Conservation (phyloP, 2,888 invertebrate species). For the Bruchidius siliquastri region DNA sequence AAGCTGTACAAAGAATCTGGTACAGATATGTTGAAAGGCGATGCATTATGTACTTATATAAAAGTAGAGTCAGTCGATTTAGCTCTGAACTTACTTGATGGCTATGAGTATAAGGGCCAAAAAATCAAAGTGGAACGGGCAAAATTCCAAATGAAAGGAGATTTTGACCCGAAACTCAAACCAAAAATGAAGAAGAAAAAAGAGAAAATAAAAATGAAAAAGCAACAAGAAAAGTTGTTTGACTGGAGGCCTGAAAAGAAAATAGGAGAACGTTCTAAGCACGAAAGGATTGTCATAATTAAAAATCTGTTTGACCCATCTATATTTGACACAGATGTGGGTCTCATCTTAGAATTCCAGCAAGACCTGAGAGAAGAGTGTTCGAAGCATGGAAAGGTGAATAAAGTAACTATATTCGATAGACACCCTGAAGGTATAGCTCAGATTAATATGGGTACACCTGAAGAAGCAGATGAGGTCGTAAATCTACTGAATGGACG, state of each 20-base stretch:
- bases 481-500: constrained; percentile 82
- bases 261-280: constrained; percentile 77
- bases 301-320: constrained; percentile 89
- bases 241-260: constrained; percentile 96
- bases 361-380: constrained; percentile 88
- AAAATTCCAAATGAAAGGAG: constrained; percentile 90
- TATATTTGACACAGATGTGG: constrained; percentile 86
- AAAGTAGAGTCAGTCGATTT: constrained; percentile 92
- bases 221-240: constrained; percentile 88
- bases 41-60: constrained; percentile 93
- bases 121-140: constrained; percentile 87
- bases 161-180: constrained; percentile 87
- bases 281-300: constrained; percentile 87
- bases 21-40: constrained; percentile 84
- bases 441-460: constrained; percentile 82
- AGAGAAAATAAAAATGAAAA: constrained; percentile 85
- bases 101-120: constrained; percentile 71
- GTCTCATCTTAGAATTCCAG: constrained; percentile 84
- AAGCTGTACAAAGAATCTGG: constrained; percentile 80
- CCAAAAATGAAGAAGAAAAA: constrained; percentile 86
- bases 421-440: constrained; percentile 92
- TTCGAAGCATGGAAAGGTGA: constrained; percentile 84
- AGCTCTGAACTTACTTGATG: constrained; percentile 88
- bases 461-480: constrained; percentile 89
- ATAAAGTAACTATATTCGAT: constrained; percentile 88